A percentile compares a stretch with the other conserved stretches of the same genome.
Evolutionary conservation across 2,113 vertebrate species (phyloP).

Genomic region (Centropus bengalensis): DNA sequence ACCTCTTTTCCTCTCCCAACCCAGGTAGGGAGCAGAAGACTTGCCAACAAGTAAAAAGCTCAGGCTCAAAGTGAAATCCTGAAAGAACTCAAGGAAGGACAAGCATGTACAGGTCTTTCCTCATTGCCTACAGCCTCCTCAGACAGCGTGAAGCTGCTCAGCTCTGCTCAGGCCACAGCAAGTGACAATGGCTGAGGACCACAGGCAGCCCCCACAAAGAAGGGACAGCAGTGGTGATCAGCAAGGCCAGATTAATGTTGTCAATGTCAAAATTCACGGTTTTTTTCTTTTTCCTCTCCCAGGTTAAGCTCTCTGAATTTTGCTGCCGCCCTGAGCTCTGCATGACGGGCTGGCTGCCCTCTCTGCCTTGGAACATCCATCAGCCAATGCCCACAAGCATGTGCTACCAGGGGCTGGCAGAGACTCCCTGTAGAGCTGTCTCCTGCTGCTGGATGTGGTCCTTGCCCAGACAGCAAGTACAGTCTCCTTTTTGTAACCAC

Average conservation of each 20-base stretch:
- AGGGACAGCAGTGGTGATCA: background rate
- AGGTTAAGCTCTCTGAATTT: rapidly evolving
- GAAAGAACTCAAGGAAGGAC: background rate
- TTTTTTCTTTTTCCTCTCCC: background rate
- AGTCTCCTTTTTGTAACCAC: background rate
- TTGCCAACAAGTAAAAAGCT: background rate
- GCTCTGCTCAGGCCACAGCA: background rate
- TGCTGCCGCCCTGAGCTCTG: rapidly evolving
- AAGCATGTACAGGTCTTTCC: background rate
- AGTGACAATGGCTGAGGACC: background rate
- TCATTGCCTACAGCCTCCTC: background rate
- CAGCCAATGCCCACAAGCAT: rapidly evolving
- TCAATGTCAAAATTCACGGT: rapidly evolving
- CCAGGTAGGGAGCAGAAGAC: background rate
- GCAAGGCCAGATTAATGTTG: background rate
- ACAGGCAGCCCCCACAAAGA: background rate
- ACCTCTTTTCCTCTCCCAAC: background rate
- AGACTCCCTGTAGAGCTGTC: rapidly evolving
- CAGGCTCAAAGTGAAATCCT: background rate
- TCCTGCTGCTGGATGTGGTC: background rate
- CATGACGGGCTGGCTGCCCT: background rate
- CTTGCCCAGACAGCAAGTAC: background rate
- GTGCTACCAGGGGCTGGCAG: background rate
- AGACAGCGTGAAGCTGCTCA: rapidly evolving
- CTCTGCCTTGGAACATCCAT: background rate